Evolutionary conservation across 2,113 vertebrate genomes (phyloP).

Genomic region (Apteryx owenii): DNA sequence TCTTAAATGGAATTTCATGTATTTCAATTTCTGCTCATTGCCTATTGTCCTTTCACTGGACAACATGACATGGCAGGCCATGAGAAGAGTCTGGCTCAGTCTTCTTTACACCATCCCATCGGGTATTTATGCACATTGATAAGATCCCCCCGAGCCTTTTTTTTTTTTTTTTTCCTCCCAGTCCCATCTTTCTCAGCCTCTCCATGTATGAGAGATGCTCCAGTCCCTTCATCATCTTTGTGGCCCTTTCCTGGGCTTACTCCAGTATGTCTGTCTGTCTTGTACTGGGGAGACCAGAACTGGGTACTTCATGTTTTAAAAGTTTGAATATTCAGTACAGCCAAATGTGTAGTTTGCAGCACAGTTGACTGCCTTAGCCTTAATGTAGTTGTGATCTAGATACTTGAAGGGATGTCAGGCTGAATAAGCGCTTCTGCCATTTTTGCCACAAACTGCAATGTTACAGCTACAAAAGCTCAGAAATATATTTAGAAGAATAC

Average conservation of each 20-base stretch:
- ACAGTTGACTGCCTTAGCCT: background rate
- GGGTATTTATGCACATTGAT: background rate
- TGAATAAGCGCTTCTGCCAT: background rate
- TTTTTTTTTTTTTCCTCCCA: background rate
- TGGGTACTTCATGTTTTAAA: background rate
- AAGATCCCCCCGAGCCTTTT: background rate
- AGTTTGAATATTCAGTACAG: background rate
- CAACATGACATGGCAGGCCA: background rate
- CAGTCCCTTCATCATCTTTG: background rate
- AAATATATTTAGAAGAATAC: background rate
- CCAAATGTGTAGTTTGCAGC: background rate
- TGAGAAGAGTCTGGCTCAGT: background rate
- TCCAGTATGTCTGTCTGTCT: background rate
- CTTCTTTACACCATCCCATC: background rate
- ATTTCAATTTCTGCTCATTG: background rate
- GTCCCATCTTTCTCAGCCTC: background rate
- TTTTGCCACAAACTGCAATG: background rate
- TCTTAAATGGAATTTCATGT: background rate
- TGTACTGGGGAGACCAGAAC: background rate
- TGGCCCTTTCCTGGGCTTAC: background rate
- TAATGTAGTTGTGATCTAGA: background rate
- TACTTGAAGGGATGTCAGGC: background rate
- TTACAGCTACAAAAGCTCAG: background rate
- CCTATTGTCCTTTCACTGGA: background rate
- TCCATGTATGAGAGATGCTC: background rate